Percentiles rank a stretch among this genome's conserved stretches.
These are phyloP conservation scores for Cactoblastis cactorum DNA, from an alignment of 2,888 invertebrate species.

Conservation along the genomic window DNA sequence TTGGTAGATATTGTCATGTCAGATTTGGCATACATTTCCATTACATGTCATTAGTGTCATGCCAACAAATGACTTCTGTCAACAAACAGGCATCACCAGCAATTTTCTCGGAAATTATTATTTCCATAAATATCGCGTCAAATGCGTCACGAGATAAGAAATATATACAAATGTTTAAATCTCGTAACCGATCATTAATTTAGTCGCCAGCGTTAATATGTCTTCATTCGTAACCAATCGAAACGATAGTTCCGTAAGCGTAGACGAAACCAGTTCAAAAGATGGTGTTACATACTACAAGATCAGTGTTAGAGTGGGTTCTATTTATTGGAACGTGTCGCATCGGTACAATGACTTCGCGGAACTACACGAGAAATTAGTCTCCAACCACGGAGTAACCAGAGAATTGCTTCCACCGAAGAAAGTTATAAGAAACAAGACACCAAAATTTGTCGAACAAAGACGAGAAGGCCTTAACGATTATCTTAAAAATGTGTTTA, in stretches of 20 bases:
- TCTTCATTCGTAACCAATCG: constrained; percentile 86
- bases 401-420: constrained; percentile 95
- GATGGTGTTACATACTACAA: constrained; percentile 86
- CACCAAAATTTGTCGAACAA: constrained; percentile 91
- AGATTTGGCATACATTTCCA: too few species aligned
- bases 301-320: constrained; percentile 84
- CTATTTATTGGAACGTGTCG: constrained; percentile 89
- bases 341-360: constrained; percentile 95
- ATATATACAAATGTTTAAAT: background rate
- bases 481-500: constrained; percentile 88
- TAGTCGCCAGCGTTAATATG: constrained; percentile 66
- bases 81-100: background rate
- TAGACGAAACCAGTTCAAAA: constrained; percentile 82
- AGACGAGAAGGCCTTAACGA: constrained; percentile 88
- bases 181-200: background rate
- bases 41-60: background rate
- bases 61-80: background rate
- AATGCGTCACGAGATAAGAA: constrained; percentile 8
- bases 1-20: background rate
- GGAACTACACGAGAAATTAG: constrained; percentile 91
- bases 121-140: constrained; percentile 1
- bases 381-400: constrained; percentile 87
- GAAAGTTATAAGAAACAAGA: constrained; percentile 94
- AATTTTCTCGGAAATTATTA: background rate
- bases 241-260: constrained; percentile 82